Evolutionary conservation across 2,797 vertebrate species (phyloP).

Genomic region (Tragelaphus oryx): DNA sequence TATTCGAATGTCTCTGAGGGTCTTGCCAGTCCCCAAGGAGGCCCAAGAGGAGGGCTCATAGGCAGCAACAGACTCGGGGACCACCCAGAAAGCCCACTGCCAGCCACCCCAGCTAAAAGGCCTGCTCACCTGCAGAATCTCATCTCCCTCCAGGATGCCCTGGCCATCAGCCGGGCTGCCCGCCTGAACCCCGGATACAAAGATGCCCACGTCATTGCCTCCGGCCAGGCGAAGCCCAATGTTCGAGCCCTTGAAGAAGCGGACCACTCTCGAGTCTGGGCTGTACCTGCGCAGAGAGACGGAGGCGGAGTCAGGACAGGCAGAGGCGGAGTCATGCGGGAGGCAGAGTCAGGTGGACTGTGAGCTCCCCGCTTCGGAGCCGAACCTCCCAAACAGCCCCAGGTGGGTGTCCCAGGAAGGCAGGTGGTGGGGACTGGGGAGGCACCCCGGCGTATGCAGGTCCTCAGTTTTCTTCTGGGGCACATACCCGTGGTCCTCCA

Average conservation of each 20-base stretch:
- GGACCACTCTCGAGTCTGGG: slow-evolving; percentile 82
- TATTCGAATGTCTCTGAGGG: too few species aligned
- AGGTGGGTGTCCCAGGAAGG: rapidly evolving
- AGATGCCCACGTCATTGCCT: slow-evolving; percentile 95
- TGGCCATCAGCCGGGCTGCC: slow-evolving; percentile 89
- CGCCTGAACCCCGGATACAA: slow-evolving; percentile 92
- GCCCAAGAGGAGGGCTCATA: neutral
- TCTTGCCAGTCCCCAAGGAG: neutral
- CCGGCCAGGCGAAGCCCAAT: slow-evolving; percentile 92
- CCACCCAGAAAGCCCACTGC: rapidly evolving
- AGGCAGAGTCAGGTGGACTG: neutral
- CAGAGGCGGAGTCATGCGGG: rapidly evolving
- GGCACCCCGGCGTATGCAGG: rapidly evolving
- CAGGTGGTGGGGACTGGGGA: rapidly evolving
- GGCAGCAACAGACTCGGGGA: neutral
- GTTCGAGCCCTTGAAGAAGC: slow-evolving; percentile 89
- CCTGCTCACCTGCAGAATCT: slow-evolving; percentile 91
- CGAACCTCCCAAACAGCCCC: neutral
- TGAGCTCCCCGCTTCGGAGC: neutral
- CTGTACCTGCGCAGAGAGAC: slow-evolving; percentile 83
- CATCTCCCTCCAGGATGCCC: slow-evolving; percentile 92
- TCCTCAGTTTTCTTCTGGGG: too few species aligned
- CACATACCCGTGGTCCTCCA: slow-evolving; percentile 58
- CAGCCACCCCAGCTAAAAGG: neutral
- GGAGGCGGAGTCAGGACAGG: rapidly evolving